These are phyloP conservation scores for Danionella dracula DNA, from an alignment of 2,797 vertebrate species.

Conservation along the genomic window DNA sequence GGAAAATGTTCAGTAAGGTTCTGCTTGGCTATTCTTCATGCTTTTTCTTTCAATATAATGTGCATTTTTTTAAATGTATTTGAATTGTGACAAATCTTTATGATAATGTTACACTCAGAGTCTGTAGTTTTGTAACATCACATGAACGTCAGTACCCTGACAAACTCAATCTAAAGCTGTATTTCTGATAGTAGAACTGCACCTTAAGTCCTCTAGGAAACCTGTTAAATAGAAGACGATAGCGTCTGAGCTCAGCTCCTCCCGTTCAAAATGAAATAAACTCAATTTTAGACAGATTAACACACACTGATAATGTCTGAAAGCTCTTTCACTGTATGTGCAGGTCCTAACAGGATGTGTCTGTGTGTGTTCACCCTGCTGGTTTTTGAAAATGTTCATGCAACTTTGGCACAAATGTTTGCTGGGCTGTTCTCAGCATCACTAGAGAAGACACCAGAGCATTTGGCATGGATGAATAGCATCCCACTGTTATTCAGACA, in stretches of 20 bases:
- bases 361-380: slow-evolving; percentile 8
- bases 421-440: slow-evolving; percentile 16
- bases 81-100: no score
- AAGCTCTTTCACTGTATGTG: neutral
- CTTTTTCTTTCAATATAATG: no score
- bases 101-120: no score
- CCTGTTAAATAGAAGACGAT: neutral
- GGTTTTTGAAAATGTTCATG: neutral
- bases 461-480: neutral
- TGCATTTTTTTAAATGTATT: no score
- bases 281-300: slow-evolving; percentile 5
- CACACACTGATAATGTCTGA: neutral
- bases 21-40: no score
- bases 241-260: neutral
- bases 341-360: slow-evolving; percentile 4
- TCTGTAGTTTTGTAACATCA: no score
- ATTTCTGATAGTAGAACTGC: neutral
- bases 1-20: no score
- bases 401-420: neutral
- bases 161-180: neutral
- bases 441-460: neutral
- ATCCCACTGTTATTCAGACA: slow-evolving; percentile 5
- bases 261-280: neutral
- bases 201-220: neutral
- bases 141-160: neutral